Conservation (phyloP, 2,888 invertebrate genomes). For the Dendrolimus pini region DNA sequence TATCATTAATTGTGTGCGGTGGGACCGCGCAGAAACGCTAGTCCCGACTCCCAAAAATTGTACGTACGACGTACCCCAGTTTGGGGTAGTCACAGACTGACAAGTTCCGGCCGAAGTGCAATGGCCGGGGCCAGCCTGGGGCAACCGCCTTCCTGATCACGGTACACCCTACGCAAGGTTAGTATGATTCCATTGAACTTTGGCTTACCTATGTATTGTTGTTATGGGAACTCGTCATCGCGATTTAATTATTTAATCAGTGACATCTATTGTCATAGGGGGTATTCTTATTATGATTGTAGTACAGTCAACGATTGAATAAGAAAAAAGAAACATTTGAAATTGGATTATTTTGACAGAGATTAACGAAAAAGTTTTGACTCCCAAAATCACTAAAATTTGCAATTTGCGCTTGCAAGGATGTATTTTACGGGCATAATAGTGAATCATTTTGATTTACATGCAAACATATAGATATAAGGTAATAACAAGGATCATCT, state of each 20-base stretch:
- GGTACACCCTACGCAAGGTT: conserved; percentile 85
- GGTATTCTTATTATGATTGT: conserved; percentile 4
- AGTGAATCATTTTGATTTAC: no score
- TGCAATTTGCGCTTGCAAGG: no score
- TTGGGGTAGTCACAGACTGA: conserved; percentile 77
- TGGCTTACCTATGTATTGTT: conserved; percentile 28
- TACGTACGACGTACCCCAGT: conserved; percentile 76
- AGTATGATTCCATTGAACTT: conserved; percentile 51
- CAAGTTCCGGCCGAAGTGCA: conserved; percentile 79
- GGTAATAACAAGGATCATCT: no score
- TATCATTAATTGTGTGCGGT: not conserved
- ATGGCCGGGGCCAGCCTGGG: conserved; percentile 79
- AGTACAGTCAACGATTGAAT: conserved; percentile 3
- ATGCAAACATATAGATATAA: no score
- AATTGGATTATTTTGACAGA: not conserved
- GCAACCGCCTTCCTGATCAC: conserved; percentile 83
- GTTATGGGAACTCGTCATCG: conserved; percentile 38
- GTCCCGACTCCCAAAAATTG: conserved; percentile 80
- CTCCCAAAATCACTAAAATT: no score
- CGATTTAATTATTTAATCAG: conserved; percentile 34
- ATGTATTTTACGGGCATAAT: no score
- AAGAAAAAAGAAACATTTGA: not conserved
- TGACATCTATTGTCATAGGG: conserved; percentile 49
- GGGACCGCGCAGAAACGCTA: conserved; percentile 79
- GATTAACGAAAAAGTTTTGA: not conserved